These are phyloP conservation scores for Tineola bisselliella DNA, from an alignment of 2,888 invertebrate genomes.

Conservation along the genomic window DNA sequence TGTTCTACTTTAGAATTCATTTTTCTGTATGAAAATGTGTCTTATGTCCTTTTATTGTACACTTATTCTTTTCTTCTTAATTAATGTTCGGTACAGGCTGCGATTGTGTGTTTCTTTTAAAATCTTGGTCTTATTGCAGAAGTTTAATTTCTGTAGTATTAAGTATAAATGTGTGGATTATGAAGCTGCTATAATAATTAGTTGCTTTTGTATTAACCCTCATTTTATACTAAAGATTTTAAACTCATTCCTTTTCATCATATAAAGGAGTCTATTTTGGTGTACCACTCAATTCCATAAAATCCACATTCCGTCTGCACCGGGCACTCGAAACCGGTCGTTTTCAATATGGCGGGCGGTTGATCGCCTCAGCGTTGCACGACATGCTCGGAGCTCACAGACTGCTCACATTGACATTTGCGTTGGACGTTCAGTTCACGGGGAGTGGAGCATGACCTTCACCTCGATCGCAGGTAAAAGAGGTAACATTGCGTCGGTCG, in stretches of 20 bases:
- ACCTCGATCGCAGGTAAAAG: conserved; percentile 50
- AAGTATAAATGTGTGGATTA: conserved; percentile 54
- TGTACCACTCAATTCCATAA: neutral
- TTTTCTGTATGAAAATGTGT: neutral
- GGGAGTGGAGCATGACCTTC: conserved; percentile 46
- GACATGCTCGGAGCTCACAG: neutral
- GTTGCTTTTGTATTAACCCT: conserved; percentile 38
- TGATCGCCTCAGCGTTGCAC: neutral
- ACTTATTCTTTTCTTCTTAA: conserved; percentile 39
- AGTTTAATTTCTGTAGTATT: conserved; percentile 56
- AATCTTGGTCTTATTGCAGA: conserved; percentile 24
- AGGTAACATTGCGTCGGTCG: neutral
- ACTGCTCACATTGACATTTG: conserved; percentile 40
- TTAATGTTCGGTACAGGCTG: conserved; percentile 56
- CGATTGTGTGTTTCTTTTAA: conserved; percentile 50
- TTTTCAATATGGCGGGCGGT: conserved; percentile 6
- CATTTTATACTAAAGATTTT: no score
- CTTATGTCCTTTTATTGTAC: neutral
- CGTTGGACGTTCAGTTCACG: conserved; percentile 29
- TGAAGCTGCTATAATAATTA: conserved; percentile 53
- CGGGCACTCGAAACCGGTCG: conserved; percentile 7
- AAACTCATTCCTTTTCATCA: neutral
- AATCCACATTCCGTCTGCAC: conserved; percentile 11
- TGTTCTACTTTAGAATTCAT: neutral
- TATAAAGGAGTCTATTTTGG: neutral